Evolutionary conservation across 2,888 invertebrate species (phyloP).

Genomic region (Lasiommata megera): DNA sequence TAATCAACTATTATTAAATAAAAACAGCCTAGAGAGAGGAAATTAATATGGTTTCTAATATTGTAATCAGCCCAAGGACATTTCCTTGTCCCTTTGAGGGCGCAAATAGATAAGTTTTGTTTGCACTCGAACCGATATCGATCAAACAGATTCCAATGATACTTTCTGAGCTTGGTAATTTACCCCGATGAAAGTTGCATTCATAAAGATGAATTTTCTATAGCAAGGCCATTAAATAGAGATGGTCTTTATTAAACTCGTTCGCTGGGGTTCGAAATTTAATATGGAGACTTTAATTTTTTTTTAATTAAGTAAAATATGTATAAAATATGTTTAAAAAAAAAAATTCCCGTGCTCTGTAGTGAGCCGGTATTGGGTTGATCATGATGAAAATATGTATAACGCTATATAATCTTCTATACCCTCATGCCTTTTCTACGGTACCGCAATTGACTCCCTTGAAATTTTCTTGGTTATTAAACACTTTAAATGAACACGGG

Average conservation of each 20-base stretch:
- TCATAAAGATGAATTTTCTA: not conserved
- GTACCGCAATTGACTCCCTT: too few species aligned
- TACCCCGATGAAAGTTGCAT: not conserved
- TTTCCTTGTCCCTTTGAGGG: not conserved
- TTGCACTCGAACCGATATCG: not conserved
- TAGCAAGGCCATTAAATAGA: not conserved
- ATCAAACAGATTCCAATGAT: not conserved
- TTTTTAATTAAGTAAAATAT: too few species aligned
- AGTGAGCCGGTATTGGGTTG: too few species aligned
- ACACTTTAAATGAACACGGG: too few species aligned
- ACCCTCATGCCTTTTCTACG: too few species aligned
- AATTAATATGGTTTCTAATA: not conserved
- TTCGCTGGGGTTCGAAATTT: too few species aligned
- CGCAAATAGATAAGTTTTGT: slow-evolving; percentile 1
- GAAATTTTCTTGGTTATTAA: too few species aligned
- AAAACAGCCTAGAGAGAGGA: not conserved
- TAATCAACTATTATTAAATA: not conserved
- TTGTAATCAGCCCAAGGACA: not conserved
- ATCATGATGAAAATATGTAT: too few species aligned
- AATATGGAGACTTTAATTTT: too few species aligned
- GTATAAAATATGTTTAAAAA: too few species aligned
- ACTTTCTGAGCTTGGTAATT: not conserved
- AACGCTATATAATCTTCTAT: too few species aligned
- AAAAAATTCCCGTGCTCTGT: too few species aligned
- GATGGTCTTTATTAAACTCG: not conserved